phyloP scores from a whole-genome alignment of 2,888 invertebrate species.

The Synanthedon formicaeformis region DNA sequence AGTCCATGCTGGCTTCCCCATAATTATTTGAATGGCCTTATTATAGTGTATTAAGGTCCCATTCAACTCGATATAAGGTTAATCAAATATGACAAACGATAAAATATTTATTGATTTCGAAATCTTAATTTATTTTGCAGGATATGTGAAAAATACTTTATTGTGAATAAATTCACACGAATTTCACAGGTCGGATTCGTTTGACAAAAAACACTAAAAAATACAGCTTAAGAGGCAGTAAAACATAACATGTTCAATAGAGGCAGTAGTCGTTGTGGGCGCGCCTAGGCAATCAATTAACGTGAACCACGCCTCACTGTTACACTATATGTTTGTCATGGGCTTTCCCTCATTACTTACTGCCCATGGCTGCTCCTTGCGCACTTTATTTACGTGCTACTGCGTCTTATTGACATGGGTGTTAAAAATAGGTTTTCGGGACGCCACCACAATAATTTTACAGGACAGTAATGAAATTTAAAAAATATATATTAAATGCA shows the following conservation, averaged over 20 bases:
- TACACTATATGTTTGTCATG: slow-evolving; percentile 58
- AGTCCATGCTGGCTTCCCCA: no score
- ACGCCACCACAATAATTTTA: not conserved
- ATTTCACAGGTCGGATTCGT: not conserved
- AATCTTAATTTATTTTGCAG: no score
- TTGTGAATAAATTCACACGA: not conserved
- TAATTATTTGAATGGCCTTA: no score
- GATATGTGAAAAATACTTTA: no score
- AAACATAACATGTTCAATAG: not conserved
- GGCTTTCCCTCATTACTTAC: slow-evolving; percentile 59
- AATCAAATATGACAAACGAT: no score
- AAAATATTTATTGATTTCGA: no score
- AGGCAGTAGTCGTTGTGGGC: slow-evolving; percentile 3
- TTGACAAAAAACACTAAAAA: not conserved
- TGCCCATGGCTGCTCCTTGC: slow-evolving; percentile 35
- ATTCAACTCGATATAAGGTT: no score
- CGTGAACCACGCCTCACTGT: slow-evolving; percentile 17
- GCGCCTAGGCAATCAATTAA: slow-evolving; percentile 53
- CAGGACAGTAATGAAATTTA: no score
- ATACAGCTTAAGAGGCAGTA: not conserved
- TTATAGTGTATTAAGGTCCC: no score
- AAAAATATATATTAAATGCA: no score
- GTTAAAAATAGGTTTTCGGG: slow-evolving; percentile 15
- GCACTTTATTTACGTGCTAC: slow-evolving; percentile 15
- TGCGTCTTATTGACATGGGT: slow-evolving; percentile 24